Conservation (phyloP, 1,140 invertebrate species). For the Rhizoglyphus robini region DNA sequence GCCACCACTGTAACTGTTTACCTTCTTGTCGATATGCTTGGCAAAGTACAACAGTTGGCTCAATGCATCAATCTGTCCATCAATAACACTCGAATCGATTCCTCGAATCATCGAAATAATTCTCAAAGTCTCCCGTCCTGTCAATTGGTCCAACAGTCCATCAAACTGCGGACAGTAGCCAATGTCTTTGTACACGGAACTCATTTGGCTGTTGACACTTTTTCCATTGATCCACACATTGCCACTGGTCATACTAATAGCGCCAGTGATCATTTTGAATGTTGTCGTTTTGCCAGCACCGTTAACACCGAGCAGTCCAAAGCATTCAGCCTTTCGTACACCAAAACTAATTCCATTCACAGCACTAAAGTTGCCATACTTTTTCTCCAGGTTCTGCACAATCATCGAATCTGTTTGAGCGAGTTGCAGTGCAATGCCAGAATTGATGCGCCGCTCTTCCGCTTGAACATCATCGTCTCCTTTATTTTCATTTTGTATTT, state of each 20-base stretch:
- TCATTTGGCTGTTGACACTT: conserved; percentile 9
- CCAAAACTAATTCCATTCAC: conserved; percentile 26
- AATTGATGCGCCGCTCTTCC: conserved; percentile 29
- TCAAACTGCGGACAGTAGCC: conserved; percentile 41
- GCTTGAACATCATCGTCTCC: conserved; percentile 38
- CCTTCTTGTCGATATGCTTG: conserved; percentile 31
- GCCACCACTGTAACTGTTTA: conserved; percentile 51
- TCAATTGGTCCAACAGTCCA: conserved; percentile 35
- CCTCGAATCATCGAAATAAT: conserved; percentile 27
- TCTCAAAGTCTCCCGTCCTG: conserved; percentile 25
- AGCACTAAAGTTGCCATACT: conserved; percentile 25
- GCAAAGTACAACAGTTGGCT: conserved; percentile 34
- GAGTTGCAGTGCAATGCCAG: not conserved
- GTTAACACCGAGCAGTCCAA: conserved; percentile 35
- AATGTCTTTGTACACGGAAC: conserved; percentile 27
- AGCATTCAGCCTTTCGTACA: conserved; percentile 31
- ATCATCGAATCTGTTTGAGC: conserved; percentile 26
- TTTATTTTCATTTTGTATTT: too few species aligned
- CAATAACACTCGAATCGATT: conserved; percentile 28
- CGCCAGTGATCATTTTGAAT: conserved; percentile 68
- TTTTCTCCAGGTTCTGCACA: conserved; percentile 37
- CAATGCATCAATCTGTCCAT: conserved; percentile 34
- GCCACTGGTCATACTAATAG: conserved; percentile 52
- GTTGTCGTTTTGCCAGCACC: conserved; percentile 69
- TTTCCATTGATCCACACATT: conserved; percentile 39